Base-by-base conservation (phyloP, 2,113 vertebrate genomes). In the Pedionomus torquatus region DNA sequence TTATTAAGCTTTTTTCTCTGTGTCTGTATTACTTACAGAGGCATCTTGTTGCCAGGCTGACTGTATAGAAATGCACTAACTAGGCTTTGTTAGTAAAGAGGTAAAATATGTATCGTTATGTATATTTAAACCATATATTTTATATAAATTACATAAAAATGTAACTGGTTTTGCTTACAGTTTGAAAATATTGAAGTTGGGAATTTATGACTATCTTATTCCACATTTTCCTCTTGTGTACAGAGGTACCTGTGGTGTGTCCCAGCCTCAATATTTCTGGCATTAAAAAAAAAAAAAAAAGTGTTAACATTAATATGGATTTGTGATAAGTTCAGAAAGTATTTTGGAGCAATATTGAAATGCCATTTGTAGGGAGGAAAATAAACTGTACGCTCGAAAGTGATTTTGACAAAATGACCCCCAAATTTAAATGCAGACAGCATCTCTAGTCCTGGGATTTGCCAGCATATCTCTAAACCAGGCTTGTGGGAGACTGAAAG, bases 1-100 rank as follows among this genome's bases (percentile, higher is more conserved):
- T 86, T 94, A 87, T 87, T 94, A 87, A 95, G 87, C 52, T 80
- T 95, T 95, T 97, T 96, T 82, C 60, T 80, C 91, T 93, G 44
- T 89, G 48, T 46, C 82, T 82, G 20, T 75, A 10, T 83, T 92
- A n/a, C 28, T 94, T 83, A 61, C 41, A 74, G 23, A 1, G 1
- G 80, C 44, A 20, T 91, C 61, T 82, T 74, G 43, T 83, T 86
- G 52, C 58, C 49, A 64, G 86, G 48, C 61, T 77, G 74, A 69
- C 83, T 82, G 57, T 88, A 83, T 44, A 64, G 52, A 28, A 86
- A 49, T 66, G 24, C 13, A 28, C 39, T 76, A 66, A 81, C 64
- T 79, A 46, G 54, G 30, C 35, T 86, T 70, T 90, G 20, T 49
- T 86, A 74, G n/a, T 7, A n/a, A 54, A 77, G 41, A 86, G n/a